phyloP scores from a whole-genome alignment of 2,888 invertebrate genomes.

The Caenorhabditis sulstoni region DNA sequence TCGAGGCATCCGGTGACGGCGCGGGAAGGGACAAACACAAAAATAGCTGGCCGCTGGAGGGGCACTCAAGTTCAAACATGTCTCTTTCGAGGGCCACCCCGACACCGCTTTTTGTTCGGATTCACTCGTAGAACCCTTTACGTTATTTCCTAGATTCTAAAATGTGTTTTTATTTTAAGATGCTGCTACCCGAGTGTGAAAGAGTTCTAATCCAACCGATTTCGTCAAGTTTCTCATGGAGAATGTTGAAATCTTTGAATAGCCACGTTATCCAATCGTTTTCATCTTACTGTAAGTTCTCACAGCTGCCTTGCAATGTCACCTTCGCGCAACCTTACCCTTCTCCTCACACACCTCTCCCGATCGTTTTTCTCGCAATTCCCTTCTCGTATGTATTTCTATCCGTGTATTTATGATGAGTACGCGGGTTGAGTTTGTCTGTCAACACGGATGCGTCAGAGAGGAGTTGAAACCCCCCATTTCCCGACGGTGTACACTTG shows the following conservation, averaged over 20 bases:
- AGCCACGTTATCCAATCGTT: too few species aligned
- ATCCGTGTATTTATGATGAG: conserved; percentile 55
- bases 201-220: too few species aligned
- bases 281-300: too few species aligned
- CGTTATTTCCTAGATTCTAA: background rate
- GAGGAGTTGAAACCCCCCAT: conserved; percentile 15
- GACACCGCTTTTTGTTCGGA: conserved; percentile 41
- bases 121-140: background rate
- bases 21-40: conserved; percentile 42
- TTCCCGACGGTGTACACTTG: conserved; percentile 29
- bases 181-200: too few species aligned
- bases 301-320: too few species aligned
- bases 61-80: conserved; percentile 62
- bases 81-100: conserved; percentile 36
- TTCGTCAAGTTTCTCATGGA: too few species aligned
- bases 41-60: conserved; percentile 55
- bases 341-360: background rate
- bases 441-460: conserved; percentile 55
- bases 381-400: conserved; percentile 22
- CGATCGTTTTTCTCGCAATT: background rate
- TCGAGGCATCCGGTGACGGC: conserved; percentile 55
- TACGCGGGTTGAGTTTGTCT: conserved; percentile 39
- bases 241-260: too few species aligned
- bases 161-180: background rate
- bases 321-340: background rate